Evolutionary conservation across 2,888 invertebrate species (phyloP), one percentile per base, ranked within the genome.

Genomic region (Hymenopus coronatus): DNA sequence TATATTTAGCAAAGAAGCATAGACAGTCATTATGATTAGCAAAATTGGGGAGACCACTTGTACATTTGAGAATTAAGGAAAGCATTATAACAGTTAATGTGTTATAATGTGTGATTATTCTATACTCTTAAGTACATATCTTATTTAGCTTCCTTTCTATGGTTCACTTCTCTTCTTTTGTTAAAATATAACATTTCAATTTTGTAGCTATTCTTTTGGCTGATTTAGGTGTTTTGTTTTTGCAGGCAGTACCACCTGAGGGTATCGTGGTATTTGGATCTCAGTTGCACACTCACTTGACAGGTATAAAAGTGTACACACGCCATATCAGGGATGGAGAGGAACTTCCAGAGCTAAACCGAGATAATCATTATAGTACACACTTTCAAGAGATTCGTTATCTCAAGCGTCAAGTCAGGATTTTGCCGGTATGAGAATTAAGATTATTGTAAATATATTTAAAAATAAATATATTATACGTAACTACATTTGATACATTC

Each of bases 221-320:
- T 82, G 82, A 12, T 40, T 40, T 40, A 12, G 12, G 40, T 40
- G 3, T 40, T 40, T 1, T 12, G 8, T 3, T 33, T 33, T 93
- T 93, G 7, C 91, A 97, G 97, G 97, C 97, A 88, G 93, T 98
- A 85, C 98, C 98, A 3, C 94, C 95, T 27, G 94, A 95, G 54
- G 99, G 99, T 28, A 98, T 99, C 90, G 95, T 95, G 25, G 95
- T 99, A 33, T 99, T 99, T 93, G 99, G 97, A 14, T 98, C 99
- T 25, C 99, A 99, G 93, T 94, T 99, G 70, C 99, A 99, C 93
- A 99, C 99, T 0, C 99, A 99, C 93, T 93, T 99, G 91, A 97
- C 98, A 0, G 99, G 99, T 0, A 95, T 95, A 0, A 95, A 96
- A 90, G 97, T 98, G 0, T 94, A 96, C 92, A 99, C 99, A 0